phyloP scores from a whole-genome alignment of 2,888 invertebrate species.

The Harpalus rubripes region DNA sequence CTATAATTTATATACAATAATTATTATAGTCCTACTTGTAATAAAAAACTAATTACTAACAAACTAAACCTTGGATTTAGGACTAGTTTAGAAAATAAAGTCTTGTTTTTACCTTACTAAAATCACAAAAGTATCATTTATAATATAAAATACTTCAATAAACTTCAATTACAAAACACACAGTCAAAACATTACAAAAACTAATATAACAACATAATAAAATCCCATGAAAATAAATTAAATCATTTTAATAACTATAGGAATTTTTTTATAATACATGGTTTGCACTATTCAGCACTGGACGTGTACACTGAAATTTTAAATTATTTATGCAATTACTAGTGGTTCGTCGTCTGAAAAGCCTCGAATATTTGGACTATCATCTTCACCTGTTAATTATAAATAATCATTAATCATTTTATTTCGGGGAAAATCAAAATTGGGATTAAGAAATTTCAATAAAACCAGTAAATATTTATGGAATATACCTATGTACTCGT shows the following conservation, averaged over 20 bases:
- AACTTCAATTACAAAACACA: constrained; percentile 50
- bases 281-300: constrained; percentile 65
- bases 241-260: constrained; percentile 61
- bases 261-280: constrained; percentile 66
- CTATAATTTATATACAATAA: constrained; percentile 49
- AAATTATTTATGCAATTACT: constrained; percentile 87
- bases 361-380: constrained; percentile 92
- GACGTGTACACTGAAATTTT: constrained; percentile 59
- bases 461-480: too few species aligned
- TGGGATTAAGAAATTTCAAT: background rate
- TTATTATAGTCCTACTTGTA: constrained; percentile 49
- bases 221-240: constrained; percentile 60
- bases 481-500: too few species aligned
- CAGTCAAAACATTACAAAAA: constrained; percentile 56
- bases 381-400: constrained; percentile 85
- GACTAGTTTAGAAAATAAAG: constrained; percentile 62
- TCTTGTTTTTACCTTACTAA: constrained; percentile 47
- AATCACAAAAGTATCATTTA: constrained; percentile 63
- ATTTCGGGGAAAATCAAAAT: background rate
- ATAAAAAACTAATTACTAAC: constrained; percentile 45
- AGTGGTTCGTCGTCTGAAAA: constrained; percentile 97
- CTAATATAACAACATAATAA: constrained; percentile 58
- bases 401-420: constrained; percentile 42
- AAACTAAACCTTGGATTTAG: constrained; percentile 57
- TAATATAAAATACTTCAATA: constrained; percentile 57